Evolutionary conservation across 2,888 invertebrate genomes (phyloP).

Genomic region (Pardosa pseudoannulata): DNA sequence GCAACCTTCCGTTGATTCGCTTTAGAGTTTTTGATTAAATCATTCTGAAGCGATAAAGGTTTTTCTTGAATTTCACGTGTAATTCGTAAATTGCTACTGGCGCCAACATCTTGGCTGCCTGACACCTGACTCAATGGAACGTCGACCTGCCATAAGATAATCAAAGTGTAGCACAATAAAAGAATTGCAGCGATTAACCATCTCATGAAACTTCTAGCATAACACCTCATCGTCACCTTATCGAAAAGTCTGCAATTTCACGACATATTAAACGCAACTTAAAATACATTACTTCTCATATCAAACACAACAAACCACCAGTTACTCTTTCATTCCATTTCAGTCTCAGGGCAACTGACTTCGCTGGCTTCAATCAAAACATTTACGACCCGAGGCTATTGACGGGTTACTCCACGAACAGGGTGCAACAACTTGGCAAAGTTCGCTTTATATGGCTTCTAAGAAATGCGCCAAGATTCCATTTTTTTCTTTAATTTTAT

Average conservation of each 20-base stretch:
- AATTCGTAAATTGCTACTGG: slow-evolving; percentile 3
- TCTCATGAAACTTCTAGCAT: slow-evolving; percentile 40
- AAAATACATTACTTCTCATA: background rate
- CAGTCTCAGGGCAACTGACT: too few species aligned
- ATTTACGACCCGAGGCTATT: background rate
- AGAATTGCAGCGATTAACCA: slow-evolving; percentile 52
- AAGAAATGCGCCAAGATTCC: too few species aligned
- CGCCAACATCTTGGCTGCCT: slow-evolving; percentile 45
- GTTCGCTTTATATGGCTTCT: too few species aligned
- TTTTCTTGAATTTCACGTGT: slow-evolving; percentile 65
- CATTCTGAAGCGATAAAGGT: slow-evolving; percentile 32
- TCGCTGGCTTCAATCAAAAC: background rate
- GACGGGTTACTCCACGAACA: too few species aligned
- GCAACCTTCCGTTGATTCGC: background rate
- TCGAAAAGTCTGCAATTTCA: slow-evolving; percentile 28
- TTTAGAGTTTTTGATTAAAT: slow-evolving; percentile 14
- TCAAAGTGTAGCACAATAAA: slow-evolving; percentile 51
- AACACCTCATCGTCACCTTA: slow-evolving; percentile 59
- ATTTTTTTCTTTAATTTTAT: too few species aligned
- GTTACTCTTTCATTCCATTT: background rate
- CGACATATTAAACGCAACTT: slow-evolving; percentile 16
- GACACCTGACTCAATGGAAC: slow-evolving; percentile 63
- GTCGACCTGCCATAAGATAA: slow-evolving; percentile 67
- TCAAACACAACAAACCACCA: background rate
- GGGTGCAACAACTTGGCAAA: too few species aligned